phyloP scores from a whole-genome alignment of 2,797 vertebrate genomes.

The Sorex maritimensis region DNA sequence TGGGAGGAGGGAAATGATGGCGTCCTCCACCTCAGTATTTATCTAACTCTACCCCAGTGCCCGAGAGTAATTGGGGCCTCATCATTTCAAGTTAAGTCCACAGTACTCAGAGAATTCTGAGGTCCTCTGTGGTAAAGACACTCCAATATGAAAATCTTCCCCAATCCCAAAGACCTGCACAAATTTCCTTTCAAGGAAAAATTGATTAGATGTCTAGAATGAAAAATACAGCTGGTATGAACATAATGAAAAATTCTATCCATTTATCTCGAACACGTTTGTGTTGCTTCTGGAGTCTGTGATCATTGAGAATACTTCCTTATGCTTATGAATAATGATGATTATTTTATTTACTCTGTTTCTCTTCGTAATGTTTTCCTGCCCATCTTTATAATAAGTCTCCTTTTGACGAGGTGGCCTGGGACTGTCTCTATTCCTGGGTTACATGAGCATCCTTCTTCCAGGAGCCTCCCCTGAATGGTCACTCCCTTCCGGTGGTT shows the following conservation, averaged over 20 bases:
- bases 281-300: background rate
- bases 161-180: no score
- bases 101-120: background rate
- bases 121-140: background rate
- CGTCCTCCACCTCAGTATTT: accelerated
- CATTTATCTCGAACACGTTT: background rate
- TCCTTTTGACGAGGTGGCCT: background rate
- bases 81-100: no score
- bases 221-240: background rate
- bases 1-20: no score
- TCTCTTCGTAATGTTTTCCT: background rate
- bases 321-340: background rate
- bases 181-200: background rate
- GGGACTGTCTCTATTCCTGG: background rate
- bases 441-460: background rate
- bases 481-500: background rate
- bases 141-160: background rate
- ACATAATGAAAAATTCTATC: background rate
- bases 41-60: no score
- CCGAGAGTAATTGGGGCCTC: background rate
- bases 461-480: background rate
- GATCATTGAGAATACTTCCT: background rate
- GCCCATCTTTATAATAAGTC: background rate
- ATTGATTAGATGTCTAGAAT: background rate
- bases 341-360: background rate